Base-by-base conservation (phyloP, 2,888 invertebrate species). In the Acrobasis repandana region DNA sequence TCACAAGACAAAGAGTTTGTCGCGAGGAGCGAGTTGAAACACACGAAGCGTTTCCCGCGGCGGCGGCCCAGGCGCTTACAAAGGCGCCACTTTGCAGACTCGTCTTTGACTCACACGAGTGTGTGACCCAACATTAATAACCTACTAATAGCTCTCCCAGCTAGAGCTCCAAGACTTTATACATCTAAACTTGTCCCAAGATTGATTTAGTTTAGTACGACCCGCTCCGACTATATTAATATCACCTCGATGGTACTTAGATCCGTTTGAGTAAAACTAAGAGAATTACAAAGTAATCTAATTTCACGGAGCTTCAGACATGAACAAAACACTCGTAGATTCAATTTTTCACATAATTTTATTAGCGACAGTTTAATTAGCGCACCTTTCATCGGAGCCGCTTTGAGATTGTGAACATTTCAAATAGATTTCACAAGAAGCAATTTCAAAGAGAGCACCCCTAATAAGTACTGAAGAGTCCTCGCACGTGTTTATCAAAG, bases 401-500 rank as follows among this genome's bases (percentile, higher is more conserved):
- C 89, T 90, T 87, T 88, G 87, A 89, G 90, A 90, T 88, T 87
- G 85, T 85, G 90, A 91, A 89, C 89, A 88, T 88, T 88, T 88
- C 90, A 88, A 91, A 91, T 90, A 91, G 90, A 92, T 91, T 91
- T 90, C 86, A 85, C 88, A 83, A 90, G 91, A 87, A 90, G 87
- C 89, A 88, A 86, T 89, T 88, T 90, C 89, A 91, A 91, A 92
- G 91, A 88, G 90, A 90, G 90, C 89, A 88, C 89, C 90, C 90
- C 91, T 92, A 91, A 92, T 92, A 92, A 91, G 91, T 90, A 91
- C 91, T 90, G 90, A 91, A 91, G 92, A 92, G 91, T 91, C 89
- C 92, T 90, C 91, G 91, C 90, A 92, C 92, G 92, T 92, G 92
- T 92, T 92, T 91, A 92, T 91, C 91, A 92, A 91, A 92, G 92